phyloP scores from a whole-genome alignment of 2,797 vertebrate genomes.

The Phoxinus dragarum region DNA sequence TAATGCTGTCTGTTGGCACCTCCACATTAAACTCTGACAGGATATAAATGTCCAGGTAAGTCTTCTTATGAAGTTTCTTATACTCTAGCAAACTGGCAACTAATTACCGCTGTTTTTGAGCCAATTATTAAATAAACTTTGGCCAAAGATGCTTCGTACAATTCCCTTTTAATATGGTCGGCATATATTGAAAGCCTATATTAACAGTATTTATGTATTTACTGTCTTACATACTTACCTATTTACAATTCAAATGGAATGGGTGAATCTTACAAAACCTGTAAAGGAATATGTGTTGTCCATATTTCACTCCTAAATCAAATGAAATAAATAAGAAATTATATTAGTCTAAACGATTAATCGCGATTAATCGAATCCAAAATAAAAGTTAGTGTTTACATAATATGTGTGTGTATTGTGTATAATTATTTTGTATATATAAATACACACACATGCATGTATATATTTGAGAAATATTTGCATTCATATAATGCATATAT shows the following conservation, averaged over 20 bases:
- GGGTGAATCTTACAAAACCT: not conserved
- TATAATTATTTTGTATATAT: too few relatives aligned
- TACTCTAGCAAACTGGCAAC: not conserved
- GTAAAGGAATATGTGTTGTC: not conserved
- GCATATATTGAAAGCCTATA: not conserved
- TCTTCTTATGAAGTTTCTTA: not conserved
- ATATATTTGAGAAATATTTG: too few relatives aligned
- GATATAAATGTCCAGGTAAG: slow-evolving; percentile 40
- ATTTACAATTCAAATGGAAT: slow-evolving; percentile 1
- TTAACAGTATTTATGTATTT: not conserved
- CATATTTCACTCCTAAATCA: not conserved
- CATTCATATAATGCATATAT: too few relatives aligned
- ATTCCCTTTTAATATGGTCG: not conserved
- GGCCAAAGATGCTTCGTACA: not conserved
- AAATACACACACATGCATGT: too few relatives aligned
- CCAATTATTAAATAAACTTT: not conserved
- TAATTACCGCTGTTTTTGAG: not conserved
- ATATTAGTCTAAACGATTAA: not conserved
- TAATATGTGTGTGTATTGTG: too few relatives aligned
- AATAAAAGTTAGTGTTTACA: too few relatives aligned
- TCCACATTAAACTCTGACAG: slow-evolving; percentile 37
- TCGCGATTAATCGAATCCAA: too few relatives aligned
- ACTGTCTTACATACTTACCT: not conserved
- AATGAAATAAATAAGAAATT: not conserved
- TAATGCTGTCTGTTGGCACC: slow-evolving; percentile 27